These are phyloP conservation scores for Proctacanthus coquilletti DNA, from an alignment of 1,140 invertebrate genomes.

Conservation along the genomic window DNA sequence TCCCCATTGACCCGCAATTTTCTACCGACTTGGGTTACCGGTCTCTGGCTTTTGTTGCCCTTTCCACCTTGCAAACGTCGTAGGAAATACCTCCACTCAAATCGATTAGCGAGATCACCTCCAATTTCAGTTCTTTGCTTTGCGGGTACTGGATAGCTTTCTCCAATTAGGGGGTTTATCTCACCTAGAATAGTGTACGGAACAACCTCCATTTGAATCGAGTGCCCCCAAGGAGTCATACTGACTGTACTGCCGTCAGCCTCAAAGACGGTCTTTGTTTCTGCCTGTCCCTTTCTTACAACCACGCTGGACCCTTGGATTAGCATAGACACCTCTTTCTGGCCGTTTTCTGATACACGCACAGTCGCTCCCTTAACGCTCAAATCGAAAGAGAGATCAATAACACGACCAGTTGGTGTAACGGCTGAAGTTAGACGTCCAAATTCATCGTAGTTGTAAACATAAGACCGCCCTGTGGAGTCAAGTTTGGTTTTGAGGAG, in stretches of 20 bases:
- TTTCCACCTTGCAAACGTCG: slow-evolving; percentile 48
- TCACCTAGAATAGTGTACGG: slow-evolving; percentile 71
- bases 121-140: slow-evolving; percentile 79
- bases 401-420: slow-evolving; percentile 81
- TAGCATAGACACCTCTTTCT: slow-evolving; percentile 64
- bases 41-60: slow-evolving; percentile 41
- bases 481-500: slow-evolving; percentile 77
- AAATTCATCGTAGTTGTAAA: slow-evolving; percentile 92
- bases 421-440: slow-evolving; percentile 78
- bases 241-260: slow-evolving; percentile 66
- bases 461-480: slow-evolving; percentile 77
- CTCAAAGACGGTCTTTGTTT: slow-evolving; percentile 62
- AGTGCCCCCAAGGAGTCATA: slow-evolving; percentile 66
- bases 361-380: slow-evolving; percentile 78
- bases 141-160: slow-evolving; percentile 79
- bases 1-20: slow-evolving; percentile 81
- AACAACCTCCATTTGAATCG: slow-evolving; percentile 69
- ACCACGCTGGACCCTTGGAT: slow-evolving; percentile 77
- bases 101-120: slow-evolving; percentile 77
- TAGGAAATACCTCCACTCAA: slow-evolving; percentile 89
- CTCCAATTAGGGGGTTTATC: slow-evolving; percentile 64
- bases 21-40: slow-evolving; percentile 64
- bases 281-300: slow-evolving; percentile 62
- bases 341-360: slow-evolving; percentile 65
- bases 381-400: slow-evolving; percentile 70